Conservation (phyloP, 2,113 vertebrate species). For the Saimiri boliviensis region DNA sequence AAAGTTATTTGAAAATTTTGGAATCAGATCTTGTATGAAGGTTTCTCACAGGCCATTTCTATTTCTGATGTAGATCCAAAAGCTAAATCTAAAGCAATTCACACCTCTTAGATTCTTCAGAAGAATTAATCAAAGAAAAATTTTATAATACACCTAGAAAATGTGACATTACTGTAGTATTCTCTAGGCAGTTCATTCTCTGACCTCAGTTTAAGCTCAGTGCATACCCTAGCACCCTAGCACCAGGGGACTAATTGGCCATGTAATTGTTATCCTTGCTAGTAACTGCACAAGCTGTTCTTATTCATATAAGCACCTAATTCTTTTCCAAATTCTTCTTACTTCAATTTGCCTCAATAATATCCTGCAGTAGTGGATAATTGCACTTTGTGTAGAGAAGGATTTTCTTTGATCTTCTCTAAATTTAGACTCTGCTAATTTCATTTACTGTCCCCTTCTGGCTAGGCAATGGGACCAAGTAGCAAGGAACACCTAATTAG, state of each 20-base stretch:
- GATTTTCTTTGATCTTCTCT: conserved; percentile 66
- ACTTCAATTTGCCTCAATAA: conserved; percentile 68
- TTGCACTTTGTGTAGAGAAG: conserved; percentile 52
- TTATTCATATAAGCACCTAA: conserved; percentile 56
- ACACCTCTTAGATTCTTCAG: not conserved
- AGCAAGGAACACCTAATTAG: not conserved
- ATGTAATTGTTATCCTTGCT: conserved; percentile 55
- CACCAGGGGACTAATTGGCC: conserved; percentile 63
- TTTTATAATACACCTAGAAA: conserved; percentile 27
- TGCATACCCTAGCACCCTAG: not conserved
- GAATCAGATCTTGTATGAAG: not conserved
- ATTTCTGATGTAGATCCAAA: conserved; percentile 18
- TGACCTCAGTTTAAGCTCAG: conserved; percentile 51
- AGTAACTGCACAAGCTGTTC: conserved; percentile 61
- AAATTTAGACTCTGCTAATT: conserved; percentile 64
- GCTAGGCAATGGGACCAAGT: not conserved
- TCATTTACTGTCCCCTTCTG: conserved; percentile 34
- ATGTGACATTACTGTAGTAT: conserved; percentile 3
- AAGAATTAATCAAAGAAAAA: conserved; percentile 10
- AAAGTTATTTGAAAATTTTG: not conserved
- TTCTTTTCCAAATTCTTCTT: conserved; percentile 63
- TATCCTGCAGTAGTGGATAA: conserved; percentile 60
- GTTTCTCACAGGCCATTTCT: not conserved
- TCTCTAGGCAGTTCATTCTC: conserved; percentile 17
- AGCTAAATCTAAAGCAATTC: not conserved